Evolutionary conservation across 2,888 invertebrate genomes (phyloP).

Genomic region (Melolontha melolontha): DNA sequence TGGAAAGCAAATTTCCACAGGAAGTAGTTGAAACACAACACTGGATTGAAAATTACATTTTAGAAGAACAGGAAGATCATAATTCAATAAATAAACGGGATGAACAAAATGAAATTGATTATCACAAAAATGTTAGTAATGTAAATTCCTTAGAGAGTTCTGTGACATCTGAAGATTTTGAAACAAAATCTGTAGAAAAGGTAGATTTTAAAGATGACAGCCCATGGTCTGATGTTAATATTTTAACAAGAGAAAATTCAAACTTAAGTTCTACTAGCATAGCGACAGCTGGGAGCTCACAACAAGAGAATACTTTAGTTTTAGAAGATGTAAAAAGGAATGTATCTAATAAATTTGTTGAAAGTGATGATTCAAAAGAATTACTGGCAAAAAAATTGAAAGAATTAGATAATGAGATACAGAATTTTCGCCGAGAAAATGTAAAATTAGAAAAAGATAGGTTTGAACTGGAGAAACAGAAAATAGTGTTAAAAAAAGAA

Average conservation of each 20-base stretch:
- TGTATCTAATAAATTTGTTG: conserved; percentile 1
- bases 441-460: conserved; percentile 63
- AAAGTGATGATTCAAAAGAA: conserved; percentile 66
- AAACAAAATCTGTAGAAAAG: conserved; percentile 11
- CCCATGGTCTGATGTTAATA: conserved; percentile 43
- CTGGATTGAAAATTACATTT: neutral
- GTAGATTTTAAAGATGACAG: conserved; percentile 38
- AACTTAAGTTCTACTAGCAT: conserved; percentile 34
- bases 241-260: conserved; percentile 31
- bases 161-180: conserved; percentile 48
- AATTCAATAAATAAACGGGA: neutral
- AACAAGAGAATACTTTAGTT: conserved; percentile 8
- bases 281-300: conserved; percentile 13
- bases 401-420: conserved; percentile 76
- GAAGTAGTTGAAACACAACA: conserved; percentile 2
- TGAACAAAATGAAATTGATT: neutral
- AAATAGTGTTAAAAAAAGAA: conserved; percentile 69
- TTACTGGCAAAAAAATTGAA: conserved; percentile 71
- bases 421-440: conserved; percentile 69
- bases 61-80: conserved; percentile 16
- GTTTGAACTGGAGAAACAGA: conserved; percentile 65
- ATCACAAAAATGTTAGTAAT: neutral
- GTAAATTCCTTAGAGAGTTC: conserved; percentile 45
- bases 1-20: neutral
- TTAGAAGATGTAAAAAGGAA: conserved; percentile 22